A percentile compares a stretch with the other conserved stretches of the same genome.
These are phyloP conservation scores for Scaptomyza polygonia DNA, from an alignment of 2,888 invertebrate species.

Conservation along the genomic window DNA sequence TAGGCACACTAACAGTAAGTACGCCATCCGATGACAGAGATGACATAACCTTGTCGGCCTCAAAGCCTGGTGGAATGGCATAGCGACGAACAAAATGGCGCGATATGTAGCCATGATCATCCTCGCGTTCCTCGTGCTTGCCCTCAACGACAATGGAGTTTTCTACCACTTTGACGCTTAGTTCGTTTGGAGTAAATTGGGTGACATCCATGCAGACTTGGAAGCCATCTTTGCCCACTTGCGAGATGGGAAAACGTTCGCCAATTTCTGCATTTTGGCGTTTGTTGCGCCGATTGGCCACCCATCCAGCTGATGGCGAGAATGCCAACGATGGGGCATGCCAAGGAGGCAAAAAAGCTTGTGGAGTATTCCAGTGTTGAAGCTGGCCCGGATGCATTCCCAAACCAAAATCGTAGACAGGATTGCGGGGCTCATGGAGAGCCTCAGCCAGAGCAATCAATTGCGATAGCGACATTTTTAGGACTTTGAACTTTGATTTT, in stretches of 20 bases:
- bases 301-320: slow-evolving; percentile 40
- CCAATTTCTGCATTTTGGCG: slow-evolving; percentile 19
- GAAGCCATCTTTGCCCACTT: slow-evolving; percentile 87
- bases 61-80: slow-evolving; percentile 90
- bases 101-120: slow-evolving; percentile 90
- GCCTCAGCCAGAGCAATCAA: slow-evolving; percentile 61
- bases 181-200: slow-evolving; percentile 91
- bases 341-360: slow-evolving; percentile 47
- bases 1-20: slow-evolving; percentile 89
- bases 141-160: slow-evolving; percentile 90
- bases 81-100: slow-evolving; percentile 91
- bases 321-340: slow-evolving; percentile 54
- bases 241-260: slow-evolving; percentile 29
- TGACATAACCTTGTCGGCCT: slow-evolving; percentile 89
- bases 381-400: slow-evolving; percentile 70
- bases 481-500: slow-evolving; percentile 2
- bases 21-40: slow-evolving; percentile 91
- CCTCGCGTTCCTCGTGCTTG: slow-evolving; percentile 90
- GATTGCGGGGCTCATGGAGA: slow-evolving; percentile 41
- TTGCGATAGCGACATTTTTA: slow-evolving; percentile 63
- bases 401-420: slow-evolving; percentile 73
- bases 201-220: slow-evolving; percentile 90
- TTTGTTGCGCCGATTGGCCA: slow-evolving; percentile 45
- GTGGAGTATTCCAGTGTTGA: slow-evolving; percentile 24
- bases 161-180: slow-evolving; percentile 91